phyloP scores from a whole-genome alignment of 2,888 invertebrate genomes.

The Amphipyra tragopoginis region DNA sequence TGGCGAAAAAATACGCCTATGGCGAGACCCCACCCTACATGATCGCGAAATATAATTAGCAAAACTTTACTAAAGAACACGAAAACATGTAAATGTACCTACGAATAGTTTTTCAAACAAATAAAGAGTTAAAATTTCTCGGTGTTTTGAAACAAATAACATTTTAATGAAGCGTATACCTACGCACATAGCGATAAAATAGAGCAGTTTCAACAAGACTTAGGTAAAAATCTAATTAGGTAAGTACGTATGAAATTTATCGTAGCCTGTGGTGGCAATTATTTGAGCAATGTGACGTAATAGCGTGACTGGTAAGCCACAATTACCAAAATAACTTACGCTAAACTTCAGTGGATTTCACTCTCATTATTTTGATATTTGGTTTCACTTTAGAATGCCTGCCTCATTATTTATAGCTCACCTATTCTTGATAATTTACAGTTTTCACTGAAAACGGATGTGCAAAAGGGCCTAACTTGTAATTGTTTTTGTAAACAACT shows the following conservation, averaged over 20 bases:
- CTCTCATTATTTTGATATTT: slow-evolving; percentile 58
- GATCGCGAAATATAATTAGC: slow-evolving; percentile 40
- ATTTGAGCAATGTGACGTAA: slow-evolving; percentile 57
- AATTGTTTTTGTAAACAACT: slow-evolving; percentile 75
- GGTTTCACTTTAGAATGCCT: slow-evolving; percentile 49
- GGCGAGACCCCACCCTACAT: slow-evolving; percentile 40
- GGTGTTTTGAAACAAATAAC: slow-evolving; percentile 16
- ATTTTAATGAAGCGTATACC: slow-evolving; percentile 22
- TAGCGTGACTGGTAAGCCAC: slow-evolving; percentile 55
- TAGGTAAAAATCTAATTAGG: slow-evolving; percentile 51
- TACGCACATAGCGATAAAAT: slow-evolving; percentile 27
- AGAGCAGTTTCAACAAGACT: slow-evolving; percentile 26
- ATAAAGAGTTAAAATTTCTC: not conserved
- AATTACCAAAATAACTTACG: slow-evolving; percentile 50
- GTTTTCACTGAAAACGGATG: slow-evolving; percentile 19
- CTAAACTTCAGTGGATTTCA: slow-evolving; percentile 50
- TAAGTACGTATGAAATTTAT: slow-evolving; percentile 47
- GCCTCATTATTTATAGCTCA: slow-evolving; percentile 43
- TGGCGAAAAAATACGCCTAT: slow-evolving; percentile 87
- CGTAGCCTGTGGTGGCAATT: slow-evolving; percentile 50
- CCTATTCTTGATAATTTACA: slow-evolving; percentile 12
- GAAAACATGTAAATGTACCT: slow-evolving; percentile 2
- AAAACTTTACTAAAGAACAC: slow-evolving; percentile 19
- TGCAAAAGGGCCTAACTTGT: slow-evolving; percentile 55
- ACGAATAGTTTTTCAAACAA: slow-evolving; percentile 2